Evolutionary conservation across 2,113 vertebrate genomes (phyloP), one percentile per base, ranked within the genome.

Genomic region (Castor canadensis): DNA sequence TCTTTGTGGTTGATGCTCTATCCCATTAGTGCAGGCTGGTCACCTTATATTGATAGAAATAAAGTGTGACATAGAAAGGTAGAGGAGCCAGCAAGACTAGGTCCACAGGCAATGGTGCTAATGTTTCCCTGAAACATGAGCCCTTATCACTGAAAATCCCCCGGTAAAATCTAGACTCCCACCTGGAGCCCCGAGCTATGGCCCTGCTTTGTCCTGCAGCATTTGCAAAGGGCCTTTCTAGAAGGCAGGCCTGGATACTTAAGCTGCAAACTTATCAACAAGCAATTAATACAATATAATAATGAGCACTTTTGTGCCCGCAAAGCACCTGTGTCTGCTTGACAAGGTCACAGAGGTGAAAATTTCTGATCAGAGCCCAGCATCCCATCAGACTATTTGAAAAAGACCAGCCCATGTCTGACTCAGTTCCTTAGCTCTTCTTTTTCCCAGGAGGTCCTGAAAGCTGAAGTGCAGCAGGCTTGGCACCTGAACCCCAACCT

Each of bases 11-110:
- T 58, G 67, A 20, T 16, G 47, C 67, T 84, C 35, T 19, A 6
- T 38, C 93, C 79, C 77, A 66, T 90, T 86, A 96, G 93, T 60
- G 38, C 38, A 69, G 49, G 88, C 87, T 76, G 67, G 77, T 87
- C 66, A 92, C 90, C 93, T 96, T 88, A 82, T 54, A 95, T 9
- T 67, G 96, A 96, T 72, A 77, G 67, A 76, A 66, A 95, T 88
- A 71, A 87, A 92, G 9, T 67, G 60, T 76, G 64, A 92, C 93
- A 85, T 69, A 85, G 60, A 40, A 56, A 67, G 60, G 40, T 5
- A 73, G 52, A 69, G 73, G 67, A 79, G 32, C 82, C 94, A 76
- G 82, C 52, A 11, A 91, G 75, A 80, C 92, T 77, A 54, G 82
- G 69, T 89, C 91, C 86, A 64, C 60, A 22, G 91, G 95, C 89